Conservation (phyloP, 2,888 invertebrate genomes). For the Creontiades dilutus region DNA sequence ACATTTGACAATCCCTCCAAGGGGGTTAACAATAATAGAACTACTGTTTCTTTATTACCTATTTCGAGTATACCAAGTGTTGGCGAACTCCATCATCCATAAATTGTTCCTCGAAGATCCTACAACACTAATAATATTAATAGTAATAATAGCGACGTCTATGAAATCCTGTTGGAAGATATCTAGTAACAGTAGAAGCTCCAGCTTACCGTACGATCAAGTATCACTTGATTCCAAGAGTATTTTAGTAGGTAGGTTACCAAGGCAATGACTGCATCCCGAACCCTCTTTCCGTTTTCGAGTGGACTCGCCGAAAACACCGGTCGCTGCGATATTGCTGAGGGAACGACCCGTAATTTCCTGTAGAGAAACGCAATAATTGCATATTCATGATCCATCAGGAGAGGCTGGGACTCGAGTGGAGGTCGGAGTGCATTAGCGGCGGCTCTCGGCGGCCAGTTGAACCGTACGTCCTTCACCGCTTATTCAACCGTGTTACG, state of each 20-base stretch:
- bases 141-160: too few relatives aligned
- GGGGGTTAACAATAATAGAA: too few relatives aligned
- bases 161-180: too few relatives aligned
- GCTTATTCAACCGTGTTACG: slow-evolving; percentile 50
- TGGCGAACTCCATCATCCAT: too few relatives aligned
- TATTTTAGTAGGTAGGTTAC: neutral
- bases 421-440: slow-evolving; percentile 53
- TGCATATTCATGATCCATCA: slow-evolving; percentile 59
- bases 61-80: too few relatives aligned
- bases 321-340: slow-evolving; percentile 19
- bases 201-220: too few relatives aligned
- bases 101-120: too few relatives aligned
- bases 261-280: neutral
- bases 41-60: too few relatives aligned
- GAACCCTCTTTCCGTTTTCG: neutral
- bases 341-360: slow-evolving; percentile 46
- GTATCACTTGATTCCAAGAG: neutral
- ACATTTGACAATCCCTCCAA: too few relatives aligned
- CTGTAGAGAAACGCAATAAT: slow-evolving; percentile 41
- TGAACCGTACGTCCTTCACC: slow-evolving; percentile 38
- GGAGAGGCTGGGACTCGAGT: slow-evolving; percentile 21
- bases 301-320: neutral
- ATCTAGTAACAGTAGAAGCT: too few relatives aligned
- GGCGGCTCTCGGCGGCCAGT: slow-evolving; percentile 51
- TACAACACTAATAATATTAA: too few relatives aligned